phyloP scores from a whole-genome alignment of 2,888 invertebrate genomes.

The Aleiodes leptofemur region DNA sequence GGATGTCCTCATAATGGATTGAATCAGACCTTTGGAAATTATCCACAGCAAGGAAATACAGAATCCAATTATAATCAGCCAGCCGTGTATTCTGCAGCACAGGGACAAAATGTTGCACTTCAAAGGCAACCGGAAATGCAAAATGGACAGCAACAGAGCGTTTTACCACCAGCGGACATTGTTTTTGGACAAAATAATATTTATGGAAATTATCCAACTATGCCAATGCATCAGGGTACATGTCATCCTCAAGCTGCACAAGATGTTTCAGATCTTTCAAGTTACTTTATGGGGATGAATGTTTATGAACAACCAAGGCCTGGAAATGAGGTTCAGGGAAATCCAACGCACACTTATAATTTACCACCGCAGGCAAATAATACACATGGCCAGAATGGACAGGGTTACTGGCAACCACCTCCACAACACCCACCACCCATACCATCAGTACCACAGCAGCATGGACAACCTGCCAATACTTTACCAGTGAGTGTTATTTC shows the following conservation, averaged over 20 bases:
- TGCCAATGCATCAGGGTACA: slow-evolving; percentile 68
- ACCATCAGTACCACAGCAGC: slow-evolving; percentile 47
- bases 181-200: slow-evolving; percentile 69
- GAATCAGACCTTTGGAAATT: slow-evolving; percentile 58
- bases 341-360: not conserved
- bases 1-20: slow-evolving; percentile 64
- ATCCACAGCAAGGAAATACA: slow-evolving; percentile 44
- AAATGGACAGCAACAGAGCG: not conserved
- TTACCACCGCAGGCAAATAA: not conserved
- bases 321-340: slow-evolving; percentile 57
- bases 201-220: slow-evolving; percentile 68
- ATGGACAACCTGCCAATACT: slow-evolving; percentile 11
- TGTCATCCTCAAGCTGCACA: slow-evolving; percentile 32
- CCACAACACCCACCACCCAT: slow-evolving; percentile 63
- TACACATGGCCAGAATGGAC: slow-evolving; percentile 8
- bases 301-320: slow-evolving; percentile 68
- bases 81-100: slow-evolving; percentile 49
- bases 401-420: slow-evolving; percentile 59
- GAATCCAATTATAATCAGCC: slow-evolving; percentile 53
- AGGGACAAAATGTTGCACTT: slow-evolving; percentile 46
- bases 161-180: slow-evolving; percentile 58
- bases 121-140: slow-evolving; percentile 50
- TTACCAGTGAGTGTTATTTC: not conserved
- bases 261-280: slow-evolving; percentile 70
- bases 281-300: slow-evolving; percentile 72